A percentile compares a stretch with the other conserved stretches of the same genome.
Conservation (phyloP, 1,140 invertebrate species). For the Euglossa dilemma region DNA sequence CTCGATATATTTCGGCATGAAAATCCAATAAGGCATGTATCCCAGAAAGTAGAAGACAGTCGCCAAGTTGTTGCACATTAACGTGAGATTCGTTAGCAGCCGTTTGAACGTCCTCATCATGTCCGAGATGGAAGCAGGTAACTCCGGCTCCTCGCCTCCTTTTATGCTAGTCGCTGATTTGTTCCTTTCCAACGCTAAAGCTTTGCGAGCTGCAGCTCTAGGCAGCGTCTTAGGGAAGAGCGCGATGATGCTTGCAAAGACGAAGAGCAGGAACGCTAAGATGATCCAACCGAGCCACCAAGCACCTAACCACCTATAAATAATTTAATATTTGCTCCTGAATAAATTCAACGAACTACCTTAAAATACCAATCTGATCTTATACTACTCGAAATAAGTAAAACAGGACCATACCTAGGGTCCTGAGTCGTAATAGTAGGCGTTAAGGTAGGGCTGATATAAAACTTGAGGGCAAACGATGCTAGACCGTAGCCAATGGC, state of each 20-base stretch:
- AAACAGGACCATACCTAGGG: slow-evolving; percentile 81
- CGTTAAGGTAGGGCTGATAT: slow-evolving; percentile 87
- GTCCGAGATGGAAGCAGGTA: slow-evolving; percentile 82
- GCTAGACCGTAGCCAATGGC: slow-evolving; percentile 88
- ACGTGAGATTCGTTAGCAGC: slow-evolving; percentile 85
- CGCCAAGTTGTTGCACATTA: slow-evolving; percentile 87
- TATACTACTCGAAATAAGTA: background rate
- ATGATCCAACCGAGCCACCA: slow-evolving; percentile 92
- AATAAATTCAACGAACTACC: no score
- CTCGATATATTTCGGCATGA: slow-evolving; percentile 90
- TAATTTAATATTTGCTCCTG: no score
- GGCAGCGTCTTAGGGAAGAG: slow-evolving; percentile 87
- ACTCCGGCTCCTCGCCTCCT: slow-evolving; percentile 74
- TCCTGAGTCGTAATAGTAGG: slow-evolving; percentile 87
- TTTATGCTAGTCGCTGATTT: slow-evolving; percentile 76
- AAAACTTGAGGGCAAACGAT: slow-evolving; percentile 87
- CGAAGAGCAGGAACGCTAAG: slow-evolving; percentile 85
- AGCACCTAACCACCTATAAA: slow-evolving; percentile 86
- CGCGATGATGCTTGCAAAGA: slow-evolving; percentile 85
- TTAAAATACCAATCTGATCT: no score
- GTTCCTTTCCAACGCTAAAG: slow-evolving; percentile 78
- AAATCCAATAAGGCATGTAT: slow-evolving; percentile 89
- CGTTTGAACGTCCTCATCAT: slow-evolving; percentile 86
- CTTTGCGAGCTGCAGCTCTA: slow-evolving; percentile 83
- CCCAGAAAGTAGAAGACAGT: slow-evolving; percentile 88